Evolutionary conservation across 2,888 invertebrate species (phyloP).

Genomic region (Orthosia incerta): DNA sequence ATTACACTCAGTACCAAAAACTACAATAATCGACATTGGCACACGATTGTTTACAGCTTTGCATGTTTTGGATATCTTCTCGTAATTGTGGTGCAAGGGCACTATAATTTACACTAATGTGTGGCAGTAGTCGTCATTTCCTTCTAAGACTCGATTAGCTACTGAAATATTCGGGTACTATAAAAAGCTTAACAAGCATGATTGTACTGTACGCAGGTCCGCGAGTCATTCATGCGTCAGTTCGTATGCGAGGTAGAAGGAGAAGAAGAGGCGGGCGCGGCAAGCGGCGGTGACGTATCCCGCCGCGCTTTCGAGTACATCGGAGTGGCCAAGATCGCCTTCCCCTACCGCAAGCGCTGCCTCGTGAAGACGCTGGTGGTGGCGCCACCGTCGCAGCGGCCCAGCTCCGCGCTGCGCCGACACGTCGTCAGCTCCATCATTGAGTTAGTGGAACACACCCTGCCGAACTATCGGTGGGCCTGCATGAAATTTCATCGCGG

Average conservation of each 20-base stretch:
- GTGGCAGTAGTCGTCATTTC: too few species aligned
- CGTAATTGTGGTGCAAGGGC: neutral
- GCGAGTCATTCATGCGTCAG: slow-evolving; percentile 99
- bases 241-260: slow-evolving; percentile 97
- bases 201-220: slow-evolving; percentile 89
- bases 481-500: slow-evolving; percentile 37
- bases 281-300: slow-evolving; percentile 73
- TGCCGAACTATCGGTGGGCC: slow-evolving; percentile 57
- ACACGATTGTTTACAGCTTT: neutral
- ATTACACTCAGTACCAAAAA: neutral
- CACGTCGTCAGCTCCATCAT: slow-evolving; percentile 97
- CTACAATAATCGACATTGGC: neutral
- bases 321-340: slow-evolving; percentile 84
- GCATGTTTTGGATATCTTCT: too few species aligned
- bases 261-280: slow-evolving; percentile 92
- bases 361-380: slow-evolving; percentile 95
- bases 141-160: neutral
- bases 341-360: slow-evolving; percentile 95
- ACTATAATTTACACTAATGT: neutral
- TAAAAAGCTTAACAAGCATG: neutral
- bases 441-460: slow-evolving; percentile 90
- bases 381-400: slow-evolving; percentile 95
- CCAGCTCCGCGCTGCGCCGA: slow-evolving; percentile 94
- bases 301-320: slow-evolving; percentile 86
- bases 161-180: neutral